Base-by-base conservation (phyloP, 2,113 vertebrate species). In the Bungarus multicinctus region DNA sequence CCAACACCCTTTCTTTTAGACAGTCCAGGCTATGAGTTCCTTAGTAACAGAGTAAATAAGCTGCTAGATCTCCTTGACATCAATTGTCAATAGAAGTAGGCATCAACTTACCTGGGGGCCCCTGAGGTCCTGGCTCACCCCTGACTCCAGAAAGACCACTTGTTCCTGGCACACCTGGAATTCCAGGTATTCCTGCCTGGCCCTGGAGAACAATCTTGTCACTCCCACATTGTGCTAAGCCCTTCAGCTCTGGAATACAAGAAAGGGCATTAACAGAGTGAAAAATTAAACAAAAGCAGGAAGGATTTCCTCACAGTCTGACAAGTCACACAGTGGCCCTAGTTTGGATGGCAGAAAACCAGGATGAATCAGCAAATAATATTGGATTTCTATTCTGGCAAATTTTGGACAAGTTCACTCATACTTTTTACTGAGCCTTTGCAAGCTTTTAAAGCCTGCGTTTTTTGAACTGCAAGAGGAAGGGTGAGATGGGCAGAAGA, bases 151-250 rank as follows among this genome's bases (percentile, higher is more conserved):
- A 25, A 3, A 91, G 4, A 1, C 93, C 93, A 11, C 45, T 89
- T 58, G 87, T 94, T 74, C 93, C 93, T 1, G 93, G 93, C 45
- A 90, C 23, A 3, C 91, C 93, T 9, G 91, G 93, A 27, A 94
- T 85, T 88, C 93, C 93, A 60, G 93, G 93, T 30, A 52, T 86
- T 7, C 93, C 91, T 47, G 93, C 60, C 43, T 90, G 91, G 50
- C 89, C 86, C 54, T 93, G 93, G 47, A 94, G 3, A 53, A 94
- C 45, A 20, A 60, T n/a, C 25, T 27, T 91, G 55, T 86, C 55
- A 16, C n/a, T 1, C 25, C 87, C 87, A 25, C 93, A 91, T n/a
- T 91, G 54, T 5, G 54, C 89, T 54, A 89, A 60, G 45, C 54
- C 45, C 74, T 87, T 90, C 81, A 92, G 55, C 18, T 92, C 91